Evolutionary conservation across 37 sponge, comb jelly and placozoan genomes (phyloP).

Genomic region (Halichondria panicea): DNA sequence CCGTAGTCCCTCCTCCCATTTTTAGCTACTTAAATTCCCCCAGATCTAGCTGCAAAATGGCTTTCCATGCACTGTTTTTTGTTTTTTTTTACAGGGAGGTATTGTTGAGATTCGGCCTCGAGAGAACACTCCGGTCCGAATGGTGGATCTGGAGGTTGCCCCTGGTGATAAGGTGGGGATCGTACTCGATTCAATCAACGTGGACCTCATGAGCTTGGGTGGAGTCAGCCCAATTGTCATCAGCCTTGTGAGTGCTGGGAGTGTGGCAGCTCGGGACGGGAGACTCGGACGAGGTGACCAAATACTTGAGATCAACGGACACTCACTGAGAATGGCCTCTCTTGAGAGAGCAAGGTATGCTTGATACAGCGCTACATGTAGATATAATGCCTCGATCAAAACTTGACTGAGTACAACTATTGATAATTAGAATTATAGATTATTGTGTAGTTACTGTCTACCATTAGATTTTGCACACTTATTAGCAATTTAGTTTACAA

Average conservation of each 20-base stretch:
- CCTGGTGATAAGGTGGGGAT: constrained; percentile 48
- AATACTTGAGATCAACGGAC: constrained; percentile 66
- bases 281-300: constrained; percentile 66
- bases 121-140: neutral
- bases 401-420: no score
- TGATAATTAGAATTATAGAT: no score
- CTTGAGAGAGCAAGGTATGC: constrained; percentile 77
- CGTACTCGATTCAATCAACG: constrained; percentile 38
- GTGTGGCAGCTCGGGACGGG: constrained; percentile 42
- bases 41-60: no score
- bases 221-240: constrained; percentile 35
- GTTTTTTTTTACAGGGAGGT: no score
- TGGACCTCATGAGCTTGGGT: neutral
- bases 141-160: constrained; percentile 39
- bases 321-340: constrained; percentile 47
- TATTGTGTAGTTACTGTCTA: no score
- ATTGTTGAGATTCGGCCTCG: constrained; percentile 6
- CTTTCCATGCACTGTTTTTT: neutral
- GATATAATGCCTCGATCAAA: no score
- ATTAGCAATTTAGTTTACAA: no score
- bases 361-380: no score
- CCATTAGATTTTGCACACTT: no score
- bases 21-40: no score
- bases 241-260: constrained; percentile 55
- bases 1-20: no score